phyloP scores from a whole-genome alignment of 2,797 vertebrate genomes.

The Acanthopagrus latus region DNA sequence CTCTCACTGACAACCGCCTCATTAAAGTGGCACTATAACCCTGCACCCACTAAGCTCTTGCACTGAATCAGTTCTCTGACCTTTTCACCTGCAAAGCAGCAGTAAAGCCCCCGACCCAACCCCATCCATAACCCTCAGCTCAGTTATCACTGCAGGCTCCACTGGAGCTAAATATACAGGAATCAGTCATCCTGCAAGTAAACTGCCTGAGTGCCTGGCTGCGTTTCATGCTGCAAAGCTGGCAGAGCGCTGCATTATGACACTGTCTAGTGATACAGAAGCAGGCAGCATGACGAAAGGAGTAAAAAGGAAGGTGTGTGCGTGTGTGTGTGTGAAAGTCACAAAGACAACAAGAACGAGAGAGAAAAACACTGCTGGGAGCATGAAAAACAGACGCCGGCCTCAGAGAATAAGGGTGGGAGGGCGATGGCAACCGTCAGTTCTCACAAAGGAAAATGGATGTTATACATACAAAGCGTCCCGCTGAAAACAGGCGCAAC shows the following conservation, averaged over 20 bases:
- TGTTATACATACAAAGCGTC: constrained; percentile 10
- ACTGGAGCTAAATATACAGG: constrained; percentile 77
- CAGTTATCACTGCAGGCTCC: constrained; percentile 49
- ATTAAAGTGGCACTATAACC: constrained; percentile 42
- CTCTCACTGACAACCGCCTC: constrained; percentile 20
- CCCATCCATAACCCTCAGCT: constrained; percentile 39
- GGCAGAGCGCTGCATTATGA: constrained; percentile 65
- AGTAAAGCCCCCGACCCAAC: constrained; percentile 48
- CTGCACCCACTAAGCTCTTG: constrained; percentile 28
- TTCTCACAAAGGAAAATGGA: constrained; percentile 26
- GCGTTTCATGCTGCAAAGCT: constrained; percentile 56
- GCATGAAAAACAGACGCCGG: constrained; percentile 4
- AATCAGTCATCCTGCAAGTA: constrained; percentile 66
- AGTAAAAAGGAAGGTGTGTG: constrained; percentile 34
- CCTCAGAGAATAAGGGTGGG: neutral
- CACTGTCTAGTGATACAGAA: constrained; percentile 47
- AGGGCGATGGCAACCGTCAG: constrained; percentile 16
- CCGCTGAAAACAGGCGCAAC: neutral
- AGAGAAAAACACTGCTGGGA: constrained; percentile 4
- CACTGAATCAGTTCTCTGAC: constrained; percentile 34
- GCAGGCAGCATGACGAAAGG: constrained; percentile 34
- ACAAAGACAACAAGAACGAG: neutral
- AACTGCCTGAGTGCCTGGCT: constrained; percentile 56
- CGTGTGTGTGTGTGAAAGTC: constrained; percentile 26
- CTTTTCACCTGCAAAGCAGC: constrained; percentile 62